A percentile compares a stretch with the other conserved stretches of the same genome.
Conservation (phyloP, 2,888 invertebrate genomes). For the Ennomos quercinarius region DNA sequence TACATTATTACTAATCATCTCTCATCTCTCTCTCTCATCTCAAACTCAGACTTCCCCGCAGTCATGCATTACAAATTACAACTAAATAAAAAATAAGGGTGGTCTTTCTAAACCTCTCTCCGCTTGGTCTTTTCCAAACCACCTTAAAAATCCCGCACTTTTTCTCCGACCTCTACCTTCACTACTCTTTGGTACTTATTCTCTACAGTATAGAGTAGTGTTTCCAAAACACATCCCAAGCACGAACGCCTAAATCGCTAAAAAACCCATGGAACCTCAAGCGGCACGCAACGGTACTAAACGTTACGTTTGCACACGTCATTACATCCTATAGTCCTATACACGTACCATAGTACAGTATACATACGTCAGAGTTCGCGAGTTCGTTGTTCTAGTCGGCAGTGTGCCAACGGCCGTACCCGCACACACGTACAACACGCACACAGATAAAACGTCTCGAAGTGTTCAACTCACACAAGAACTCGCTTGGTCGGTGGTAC, state of each 20-base stretch:
- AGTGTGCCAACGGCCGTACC: conserved; percentile 77
- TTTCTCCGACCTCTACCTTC: too few relatives aligned
- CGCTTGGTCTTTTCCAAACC: too few relatives aligned
- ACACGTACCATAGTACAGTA: conserved; percentile 51
- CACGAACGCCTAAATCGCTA: conserved; percentile 1
- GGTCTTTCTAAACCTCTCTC: too few relatives aligned
- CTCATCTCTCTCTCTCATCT: too few relatives aligned
- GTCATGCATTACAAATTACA: too few relatives aligned
- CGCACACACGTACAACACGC: conserved; percentile 46
- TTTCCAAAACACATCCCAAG: background rate
- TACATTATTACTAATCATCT: too few relatives aligned
- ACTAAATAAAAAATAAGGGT: too few relatives aligned
- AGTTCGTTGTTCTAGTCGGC: conserved; percentile 84
- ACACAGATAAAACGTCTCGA: background rate
- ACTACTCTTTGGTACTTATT: too few relatives aligned
- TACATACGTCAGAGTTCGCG: conserved; percentile 68
- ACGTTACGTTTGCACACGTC: conserved; percentile 58
- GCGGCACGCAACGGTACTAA: conserved; percentile 58
- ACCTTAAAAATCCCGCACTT: too few relatives aligned
- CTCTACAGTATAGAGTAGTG: background rate
- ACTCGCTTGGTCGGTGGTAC: background rate
- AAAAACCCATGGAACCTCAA: conserved; percentile 1
- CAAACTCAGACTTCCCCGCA: too few relatives aligned
- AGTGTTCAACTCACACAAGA: background rate
- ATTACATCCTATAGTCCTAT: conserved; percentile 37